These are phyloP conservation scores for Acanthosoma haemorrhoidale DNA, from an alignment of 2,888 invertebrate genomes.

Conservation along the genomic window DNA sequence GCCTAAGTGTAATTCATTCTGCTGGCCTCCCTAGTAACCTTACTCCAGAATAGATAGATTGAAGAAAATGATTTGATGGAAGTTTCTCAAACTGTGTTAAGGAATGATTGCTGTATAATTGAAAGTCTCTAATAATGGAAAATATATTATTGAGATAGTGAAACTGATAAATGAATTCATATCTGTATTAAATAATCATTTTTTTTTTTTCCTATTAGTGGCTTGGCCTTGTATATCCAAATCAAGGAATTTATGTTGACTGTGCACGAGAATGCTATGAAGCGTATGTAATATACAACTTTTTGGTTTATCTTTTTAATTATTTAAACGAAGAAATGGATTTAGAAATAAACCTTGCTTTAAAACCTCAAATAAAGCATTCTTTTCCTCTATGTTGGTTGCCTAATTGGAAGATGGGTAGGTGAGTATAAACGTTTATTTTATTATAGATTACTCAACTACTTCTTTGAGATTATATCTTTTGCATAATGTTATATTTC, in stretches of 20 bases:
- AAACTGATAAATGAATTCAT: neutral
- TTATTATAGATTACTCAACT: too few species aligned
- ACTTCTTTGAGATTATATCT: too few species aligned
- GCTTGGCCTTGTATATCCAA: constrained; percentile 81
- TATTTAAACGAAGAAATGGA: constrained; percentile 82
- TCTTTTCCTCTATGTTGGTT: constrained; percentile 88
- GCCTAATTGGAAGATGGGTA: constrained; percentile 89
- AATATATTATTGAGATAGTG: neutral
- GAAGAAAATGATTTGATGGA: too few species aligned
- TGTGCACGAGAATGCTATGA: constrained; percentile 93
- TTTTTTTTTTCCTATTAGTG: constrained; percentile 53
- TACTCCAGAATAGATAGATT: too few species aligned
- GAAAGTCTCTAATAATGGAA: neutral
- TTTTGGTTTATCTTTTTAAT: constrained; percentile 89
- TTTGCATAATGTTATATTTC: too few species aligned
- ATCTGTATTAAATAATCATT: neutral
- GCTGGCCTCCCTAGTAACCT: too few species aligned
- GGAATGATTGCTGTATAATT: neutral
- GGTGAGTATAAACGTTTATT: constrained; percentile 55
- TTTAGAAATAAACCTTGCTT: constrained; percentile 71
- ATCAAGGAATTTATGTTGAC: constrained; percentile 86
- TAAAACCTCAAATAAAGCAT: constrained; percentile 80
- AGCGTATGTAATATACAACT: constrained; percentile 96
- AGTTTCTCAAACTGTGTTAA: too few species aligned
- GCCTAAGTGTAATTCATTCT: too few species aligned